Percentiles rank a stretch among this genome's conserved stretches.
Evolutionary conservation across 2,888 invertebrate genomes (phyloP).

Genomic region (Nephrotoma appendiculata): DNA sequence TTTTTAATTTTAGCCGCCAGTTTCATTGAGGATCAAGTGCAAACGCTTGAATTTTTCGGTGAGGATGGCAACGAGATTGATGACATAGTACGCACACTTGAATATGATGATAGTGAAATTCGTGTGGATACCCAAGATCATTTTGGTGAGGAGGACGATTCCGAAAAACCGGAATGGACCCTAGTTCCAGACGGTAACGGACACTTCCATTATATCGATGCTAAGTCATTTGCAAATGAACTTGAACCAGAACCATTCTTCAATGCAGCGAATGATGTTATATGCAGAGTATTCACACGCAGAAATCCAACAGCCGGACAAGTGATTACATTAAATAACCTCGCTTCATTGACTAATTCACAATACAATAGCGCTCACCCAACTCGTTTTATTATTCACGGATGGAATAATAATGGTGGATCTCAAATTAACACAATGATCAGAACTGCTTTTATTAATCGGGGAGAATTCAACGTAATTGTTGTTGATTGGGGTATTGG

Average conservation of each 20-base stretch:
- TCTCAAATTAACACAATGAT: conserved; percentile 23
- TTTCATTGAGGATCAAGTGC: background rate
- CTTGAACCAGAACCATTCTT: background rate
- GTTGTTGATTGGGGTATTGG: conserved; percentile 45
- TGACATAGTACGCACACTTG: background rate
- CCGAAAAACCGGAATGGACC: background rate
- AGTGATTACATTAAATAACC: background rate
- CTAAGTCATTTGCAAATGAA: background rate
- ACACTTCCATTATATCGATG: conserved; percentile 1
- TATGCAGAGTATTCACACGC: background rate
- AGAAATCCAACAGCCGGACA: background rate
- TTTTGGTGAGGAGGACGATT: background rate
- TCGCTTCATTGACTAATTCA: background rate
- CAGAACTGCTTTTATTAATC: conserved; percentile 30
- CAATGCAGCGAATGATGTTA: background rate
- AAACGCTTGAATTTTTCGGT: too few relatives aligned
- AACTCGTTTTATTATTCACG: conserved; percentile 16
- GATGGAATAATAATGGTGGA: conserved; percentile 26
- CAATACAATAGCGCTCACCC: background rate
- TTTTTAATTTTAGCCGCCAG: background rate
- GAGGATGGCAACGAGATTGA: background rate
- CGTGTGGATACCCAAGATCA: background rate
- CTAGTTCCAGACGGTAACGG: background rate
- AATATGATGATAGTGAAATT: background rate
- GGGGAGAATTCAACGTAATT: conserved; percentile 42